Evolutionary conservation across 2,888 invertebrate genomes (phyloP).

Genomic region (Monopis laevigella): DNA sequence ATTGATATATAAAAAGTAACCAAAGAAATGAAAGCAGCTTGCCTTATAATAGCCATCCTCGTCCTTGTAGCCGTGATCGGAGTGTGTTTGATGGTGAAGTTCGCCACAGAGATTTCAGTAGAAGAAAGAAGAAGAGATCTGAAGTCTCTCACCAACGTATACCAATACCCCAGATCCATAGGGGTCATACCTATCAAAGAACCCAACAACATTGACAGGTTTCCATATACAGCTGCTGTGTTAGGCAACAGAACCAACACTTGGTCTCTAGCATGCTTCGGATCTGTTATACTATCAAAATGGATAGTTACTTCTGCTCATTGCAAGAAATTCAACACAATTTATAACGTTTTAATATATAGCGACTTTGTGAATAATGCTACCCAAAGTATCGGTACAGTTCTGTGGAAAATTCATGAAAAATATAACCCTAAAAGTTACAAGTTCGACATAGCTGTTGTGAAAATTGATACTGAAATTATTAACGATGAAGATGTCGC

Average conservation of each 20-base stretch:
- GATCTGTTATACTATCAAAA: constrained; percentile 37
- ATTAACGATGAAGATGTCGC: constrained; percentile 28
- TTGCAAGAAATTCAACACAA: constrained; percentile 33
- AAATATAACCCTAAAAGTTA: constrained; percentile 32
- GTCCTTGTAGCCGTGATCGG: constrained; percentile 44
- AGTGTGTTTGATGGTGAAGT: constrained; percentile 54
- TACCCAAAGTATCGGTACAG: constrained; percentile 37
- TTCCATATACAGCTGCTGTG: constrained; percentile 46
- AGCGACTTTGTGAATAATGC: constrained; percentile 37
- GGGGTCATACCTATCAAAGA: constrained; percentile 22
- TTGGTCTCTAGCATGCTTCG: constrained; percentile 49
- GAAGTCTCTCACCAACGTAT: constrained; percentile 22
- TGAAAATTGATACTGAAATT: constrained; percentile 31
- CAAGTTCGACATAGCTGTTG: constrained; percentile 44
- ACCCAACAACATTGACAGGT: constrained; percentile 21
- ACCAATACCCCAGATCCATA: constrained; percentile 31
- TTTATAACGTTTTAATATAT: constrained; percentile 38
- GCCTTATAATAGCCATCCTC: constrained; percentile 35
- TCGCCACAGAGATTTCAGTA: constrained; percentile 46
- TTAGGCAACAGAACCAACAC: constrained; percentile 31
- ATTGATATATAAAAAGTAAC: constrained; percentile 1
- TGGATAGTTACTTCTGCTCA: constrained; percentile 51
- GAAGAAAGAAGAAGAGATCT: constrained; percentile 30
- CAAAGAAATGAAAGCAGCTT: constrained; percentile 41
- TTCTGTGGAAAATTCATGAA: constrained; percentile 46